Evolutionary conservation across 2,113 vertebrate genomes (phyloP), one percentile per base, ranked within the genome.

Genomic region (Echinops telfairi): DNA sequence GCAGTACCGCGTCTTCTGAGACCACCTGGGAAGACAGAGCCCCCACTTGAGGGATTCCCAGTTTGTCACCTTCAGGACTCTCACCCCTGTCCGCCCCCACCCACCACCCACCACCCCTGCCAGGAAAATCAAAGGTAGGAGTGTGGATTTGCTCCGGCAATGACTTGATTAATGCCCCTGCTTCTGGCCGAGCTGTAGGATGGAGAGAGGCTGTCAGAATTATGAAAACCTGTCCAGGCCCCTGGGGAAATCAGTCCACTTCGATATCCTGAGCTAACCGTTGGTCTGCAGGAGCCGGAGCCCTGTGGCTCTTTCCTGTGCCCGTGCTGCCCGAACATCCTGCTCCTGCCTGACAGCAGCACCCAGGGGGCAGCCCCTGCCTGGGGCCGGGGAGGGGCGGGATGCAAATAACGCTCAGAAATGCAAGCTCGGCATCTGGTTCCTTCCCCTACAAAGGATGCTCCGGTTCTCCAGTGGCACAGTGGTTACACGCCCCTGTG

Each of bases 211-310:
- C 29, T 81, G 66, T 94, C 84, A 92, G 88, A 93, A 89, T 64
- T 88, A 86, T 78, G 88, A 93, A 95, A 96, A 86, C 82, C 68
- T 15, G 58, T 12, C 23, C 1, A 0, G 17, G 19, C 81, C 89
- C 82, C 91, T 71, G 38, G 83, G 71, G 83, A 94, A 94, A 90
- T 95, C 76, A 88, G 91, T 85, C 43, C 68, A 40, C 84, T 83
- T 93, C 58, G 85, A 33, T 88, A 58, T 93, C 91, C 84, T 75
- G 36, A 57, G 82, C 38, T 87, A 83, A 75, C 66, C 79, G 19
- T 88, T 83, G 86, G 81, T 73, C 94, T 79, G 27, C 81, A 68
- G 75, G 81, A 89, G 68, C 73, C 40, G 57, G 33, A 47, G 66
- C 66, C 79, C 64, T 77, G 36, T 83, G 83, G 58, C 31, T 88